Evolutionary conservation across 2,797 vertebrate species (phyloP).

Genomic region (Columba guinea): DNA sequence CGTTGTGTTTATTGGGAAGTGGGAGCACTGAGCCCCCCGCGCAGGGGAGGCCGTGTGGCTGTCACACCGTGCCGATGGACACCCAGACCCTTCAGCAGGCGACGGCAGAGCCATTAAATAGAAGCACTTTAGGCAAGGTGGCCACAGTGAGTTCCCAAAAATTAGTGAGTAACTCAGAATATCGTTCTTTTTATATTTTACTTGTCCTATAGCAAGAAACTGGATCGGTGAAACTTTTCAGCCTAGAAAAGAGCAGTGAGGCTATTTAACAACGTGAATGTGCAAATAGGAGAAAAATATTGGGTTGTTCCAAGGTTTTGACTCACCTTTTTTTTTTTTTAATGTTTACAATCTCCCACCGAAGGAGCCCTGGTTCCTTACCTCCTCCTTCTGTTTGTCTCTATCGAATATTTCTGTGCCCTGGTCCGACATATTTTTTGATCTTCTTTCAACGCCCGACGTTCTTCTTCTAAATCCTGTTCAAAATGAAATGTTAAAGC

Average conservation of each 20-base stretch:
- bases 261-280: not conserved
- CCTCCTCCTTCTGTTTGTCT: conserved; percentile 90
- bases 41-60: not conserved
- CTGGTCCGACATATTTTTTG: conserved; percentile 82
- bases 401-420: conserved; percentile 81
- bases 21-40: not conserved
- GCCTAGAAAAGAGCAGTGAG: not conserved
- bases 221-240: not conserved
- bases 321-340: not conserved
- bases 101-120: not conserved
- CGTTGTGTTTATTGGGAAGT: not conserved
- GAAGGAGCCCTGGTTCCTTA: conserved; percentile 66
- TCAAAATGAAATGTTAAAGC: conserved; percentile 71
- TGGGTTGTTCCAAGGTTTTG: not conserved
- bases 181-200: not conserved
- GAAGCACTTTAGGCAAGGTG: not conserved
- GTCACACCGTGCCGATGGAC: rapidly evolving
- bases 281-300: not conserved
- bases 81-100: not conserved
- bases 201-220: not conserved
- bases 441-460: conserved; percentile 80
- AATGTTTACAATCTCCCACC: not conserved
- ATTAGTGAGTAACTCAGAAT: not conserved
- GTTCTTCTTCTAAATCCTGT: conserved; percentile 80
- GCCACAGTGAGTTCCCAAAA: not conserved